Conservation (phyloP, 1,140 invertebrate genomes). For the Andricus grossulariae region DNA sequence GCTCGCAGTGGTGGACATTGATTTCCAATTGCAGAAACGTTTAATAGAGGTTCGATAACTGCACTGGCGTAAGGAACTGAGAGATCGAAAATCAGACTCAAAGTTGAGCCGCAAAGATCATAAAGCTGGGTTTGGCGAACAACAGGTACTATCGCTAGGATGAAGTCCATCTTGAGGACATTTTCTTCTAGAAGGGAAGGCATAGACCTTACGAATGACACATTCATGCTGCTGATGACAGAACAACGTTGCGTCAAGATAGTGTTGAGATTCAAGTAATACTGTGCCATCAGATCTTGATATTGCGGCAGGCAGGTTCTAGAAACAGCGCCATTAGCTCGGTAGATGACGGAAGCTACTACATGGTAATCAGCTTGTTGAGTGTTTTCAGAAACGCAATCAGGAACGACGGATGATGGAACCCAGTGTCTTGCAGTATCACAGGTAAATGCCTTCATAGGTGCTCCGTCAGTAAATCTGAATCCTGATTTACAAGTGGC, state of each 20-base stretch:
- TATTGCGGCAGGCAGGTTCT: constrained; percentile 90
- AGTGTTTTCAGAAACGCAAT: constrained; percentile 95
- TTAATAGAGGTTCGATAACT: constrained; percentile 92
- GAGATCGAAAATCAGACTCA: constrained; percentile 95
- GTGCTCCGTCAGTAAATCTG: constrained; percentile 93
- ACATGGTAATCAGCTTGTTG: constrained; percentile 96
- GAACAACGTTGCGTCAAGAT: constrained; percentile 94
- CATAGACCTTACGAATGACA: constrained; percentile 89
- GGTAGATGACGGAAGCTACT: constrained; percentile 90
- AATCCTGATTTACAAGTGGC: constrained; percentile 94
- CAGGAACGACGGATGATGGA: constrained; percentile 91
- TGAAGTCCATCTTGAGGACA: constrained; percentile 91
- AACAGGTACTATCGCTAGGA: constrained; percentile 90
- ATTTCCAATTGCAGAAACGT: constrained; percentile 91
- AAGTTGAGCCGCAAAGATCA: constrained; percentile 94
- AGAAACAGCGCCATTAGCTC: constrained; percentile 91
- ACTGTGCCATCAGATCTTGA: constrained; percentile 87
- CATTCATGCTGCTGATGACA: constrained; percentile 95
- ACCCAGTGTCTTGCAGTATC: constrained; percentile 87
- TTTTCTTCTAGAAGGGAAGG: constrained; percentile 89
- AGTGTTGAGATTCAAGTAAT: constrained; percentile 87
- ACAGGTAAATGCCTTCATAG: constrained; percentile 90
- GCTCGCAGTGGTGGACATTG: constrained; percentile 93
- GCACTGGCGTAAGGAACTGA: constrained; percentile 94
- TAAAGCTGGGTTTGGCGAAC: constrained; percentile 93